Conservation (phyloP, 2,888 invertebrate species). For the Drosophila mettleri region DNA sequence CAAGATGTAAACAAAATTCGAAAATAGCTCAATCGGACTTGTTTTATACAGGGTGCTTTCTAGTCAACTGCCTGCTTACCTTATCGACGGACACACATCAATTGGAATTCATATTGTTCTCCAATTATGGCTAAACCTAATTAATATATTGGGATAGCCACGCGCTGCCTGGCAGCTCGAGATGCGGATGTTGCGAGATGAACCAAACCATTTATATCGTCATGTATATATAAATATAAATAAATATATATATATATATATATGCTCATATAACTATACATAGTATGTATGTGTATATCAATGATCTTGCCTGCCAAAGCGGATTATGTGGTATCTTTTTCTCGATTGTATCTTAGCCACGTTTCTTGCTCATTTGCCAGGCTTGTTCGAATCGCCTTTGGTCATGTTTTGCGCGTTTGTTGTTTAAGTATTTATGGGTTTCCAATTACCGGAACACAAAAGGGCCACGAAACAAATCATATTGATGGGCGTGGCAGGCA, state of each 20-base stretch:
- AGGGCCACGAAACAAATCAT: conserved; percentile 24
- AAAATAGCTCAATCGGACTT: background rate
- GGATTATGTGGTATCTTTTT: conserved; percentile 60
- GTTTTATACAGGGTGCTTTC: background rate
- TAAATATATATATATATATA: background rate
- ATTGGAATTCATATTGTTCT: conserved; percentile 20
- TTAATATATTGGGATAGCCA: conserved; percentile 53
- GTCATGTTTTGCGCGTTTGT: conserved; percentile 44
- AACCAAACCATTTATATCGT: conserved; percentile 46
- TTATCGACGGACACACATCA: conserved; percentile 16
- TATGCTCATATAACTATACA: background rate
- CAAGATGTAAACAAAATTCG: too few relatives aligned
- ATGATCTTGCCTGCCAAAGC: conserved; percentile 57
- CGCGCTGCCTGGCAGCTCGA: conserved; percentile 30
- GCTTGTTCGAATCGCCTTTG: conserved; percentile 31
- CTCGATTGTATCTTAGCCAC: conserved; percentile 62
- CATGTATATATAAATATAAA: conserved; percentile 7
- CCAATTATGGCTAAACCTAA: conserved; percentile 61
- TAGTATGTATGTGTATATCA: conserved; percentile 3
- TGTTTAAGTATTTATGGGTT: conserved; percentile 65
- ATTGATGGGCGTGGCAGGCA: conserved; percentile 20
- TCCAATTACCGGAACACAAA: conserved; percentile 51
- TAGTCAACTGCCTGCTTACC: conserved; percentile 10
- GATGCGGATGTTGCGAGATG: conserved; percentile 48
- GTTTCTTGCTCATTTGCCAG: conserved; percentile 28